These are phyloP conservation scores for Onychostoma macrolepis DNA, from an alignment of 2,113 vertebrate genomes.

Conservation along the genomic window DNA sequence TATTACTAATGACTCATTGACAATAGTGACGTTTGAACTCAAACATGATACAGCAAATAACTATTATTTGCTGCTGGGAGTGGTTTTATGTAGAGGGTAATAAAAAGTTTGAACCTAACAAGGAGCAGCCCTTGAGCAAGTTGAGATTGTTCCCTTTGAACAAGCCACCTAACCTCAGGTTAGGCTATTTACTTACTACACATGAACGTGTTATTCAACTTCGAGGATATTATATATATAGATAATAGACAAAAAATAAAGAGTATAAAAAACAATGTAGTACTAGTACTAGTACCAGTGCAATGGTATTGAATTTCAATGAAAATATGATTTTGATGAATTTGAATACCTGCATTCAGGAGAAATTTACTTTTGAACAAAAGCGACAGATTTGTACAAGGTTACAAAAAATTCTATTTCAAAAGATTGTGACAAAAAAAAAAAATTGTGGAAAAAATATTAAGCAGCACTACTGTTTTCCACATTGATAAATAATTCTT, in stretches of 20 bases:
- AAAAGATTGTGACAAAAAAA: too few species aligned
- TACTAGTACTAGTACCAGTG: not conserved
- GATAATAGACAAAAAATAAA: not conserved
- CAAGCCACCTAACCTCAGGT: not conserved
- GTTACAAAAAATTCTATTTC: not conserved
- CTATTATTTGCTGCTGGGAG: slow-evolving; percentile 6
- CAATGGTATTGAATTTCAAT: not conserved
- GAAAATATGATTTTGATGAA: not conserved
- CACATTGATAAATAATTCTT: not conserved
- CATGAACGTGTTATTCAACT: not conserved
- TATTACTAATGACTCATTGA: not conserved
- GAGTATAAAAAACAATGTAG: not conserved
- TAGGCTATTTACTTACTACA: not conserved
- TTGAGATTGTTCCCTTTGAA: not conserved
- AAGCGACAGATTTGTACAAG: not conserved
- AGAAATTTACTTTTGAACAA: not conserved
- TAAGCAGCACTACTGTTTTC: not conserved
- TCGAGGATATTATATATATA: not conserved
- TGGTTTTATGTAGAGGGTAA: not conserved
- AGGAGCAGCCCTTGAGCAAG: not conserved
- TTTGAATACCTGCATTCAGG: too few species aligned
- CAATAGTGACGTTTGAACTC: not conserved
- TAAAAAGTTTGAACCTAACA: not conserved
- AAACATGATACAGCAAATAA: not conserved
- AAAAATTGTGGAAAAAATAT: not conserved